Evolutionary conservation across 2,888 invertebrate species (phyloP), one percentile per base, ranked within the genome.

Genomic region (Amitus sp.): DNA sequence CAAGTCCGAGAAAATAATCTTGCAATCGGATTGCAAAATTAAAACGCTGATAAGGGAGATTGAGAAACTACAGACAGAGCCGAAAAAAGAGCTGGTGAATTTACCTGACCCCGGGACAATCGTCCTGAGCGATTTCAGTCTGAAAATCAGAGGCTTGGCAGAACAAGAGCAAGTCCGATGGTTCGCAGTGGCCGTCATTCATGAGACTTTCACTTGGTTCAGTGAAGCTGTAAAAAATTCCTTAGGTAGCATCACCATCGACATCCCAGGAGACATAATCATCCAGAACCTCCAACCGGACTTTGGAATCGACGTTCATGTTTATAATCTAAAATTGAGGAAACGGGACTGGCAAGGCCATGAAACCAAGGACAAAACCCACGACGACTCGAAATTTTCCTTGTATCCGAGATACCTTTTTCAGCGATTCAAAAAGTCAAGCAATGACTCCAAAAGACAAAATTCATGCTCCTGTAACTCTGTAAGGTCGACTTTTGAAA

Each of bases 271-370:
- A n/a, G 67, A 64, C 28, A 67, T 82, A 1, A 54, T 54, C 2
- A 80, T 83, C 48, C 65, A 73, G 0, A 78, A 74, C 2, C 52
- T 51, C 2, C 68, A 67, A 1, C 70, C 82, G 0, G 72, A 82
- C 49, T 83, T 85, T 40, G 77, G 80, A 46, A 73, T 86, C 10
- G 77, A 74, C 17, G 75, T 85, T 3, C 82, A 84, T 51, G 74
- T 87, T 19, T 86, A 84, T 54, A 82, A 83, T 64, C 69, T 86
- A 46, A 80, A 82, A 7, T 69, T 85, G 23, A 27, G 47, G 3
- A 60, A 51, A 15, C 83, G 81, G 62, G 39, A 51, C 5, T 60
- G 58, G 5, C 73, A 69, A 37, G 75, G 74, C 58, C 77, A 79
- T 55, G 80, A 79, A 40, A 73, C 73, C 3, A 82, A 80, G 60